Conservation (phyloP, 2,113 vertebrate genomes). For the Rhinichthys klamathensis region DNA sequence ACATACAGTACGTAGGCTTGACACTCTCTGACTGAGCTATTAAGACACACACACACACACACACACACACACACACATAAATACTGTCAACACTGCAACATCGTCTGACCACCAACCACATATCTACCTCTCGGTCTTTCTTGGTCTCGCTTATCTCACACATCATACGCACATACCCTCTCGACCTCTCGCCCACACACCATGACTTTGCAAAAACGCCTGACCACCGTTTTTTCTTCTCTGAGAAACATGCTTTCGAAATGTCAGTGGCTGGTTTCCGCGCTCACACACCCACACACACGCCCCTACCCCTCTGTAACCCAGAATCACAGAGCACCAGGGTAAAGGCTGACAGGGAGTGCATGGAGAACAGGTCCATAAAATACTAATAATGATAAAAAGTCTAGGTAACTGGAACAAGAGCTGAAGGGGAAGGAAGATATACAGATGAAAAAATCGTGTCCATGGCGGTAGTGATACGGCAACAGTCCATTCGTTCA, state of each 20-base stretch:
- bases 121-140: neutral
- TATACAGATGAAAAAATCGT: neutral
- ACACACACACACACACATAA: neutral
- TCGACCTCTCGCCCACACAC: neutral
- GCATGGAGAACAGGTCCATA: constrained; percentile 1
- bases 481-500: neutral
- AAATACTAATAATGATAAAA: neutral
- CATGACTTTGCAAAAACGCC: constrained; percentile 1
- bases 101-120: neutral
- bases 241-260: neutral
- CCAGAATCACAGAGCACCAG: neutral
- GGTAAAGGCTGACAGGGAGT: constrained; percentile 4
- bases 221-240: neutral
- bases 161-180: neutral
- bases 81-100: neutral
- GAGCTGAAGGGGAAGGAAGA: neutral
- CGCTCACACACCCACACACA: neutral
- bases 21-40: neutral
- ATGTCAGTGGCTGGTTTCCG: constrained; percentile 6
- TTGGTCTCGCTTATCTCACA: neutral
- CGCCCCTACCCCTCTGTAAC: neutral
- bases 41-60: neutral
- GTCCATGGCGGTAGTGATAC: neutral
- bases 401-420: neutral
- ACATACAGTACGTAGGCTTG: neutral